phyloP scores from a whole-genome alignment of 2,888 invertebrate species.

The Cremastinae sp. region DNA sequence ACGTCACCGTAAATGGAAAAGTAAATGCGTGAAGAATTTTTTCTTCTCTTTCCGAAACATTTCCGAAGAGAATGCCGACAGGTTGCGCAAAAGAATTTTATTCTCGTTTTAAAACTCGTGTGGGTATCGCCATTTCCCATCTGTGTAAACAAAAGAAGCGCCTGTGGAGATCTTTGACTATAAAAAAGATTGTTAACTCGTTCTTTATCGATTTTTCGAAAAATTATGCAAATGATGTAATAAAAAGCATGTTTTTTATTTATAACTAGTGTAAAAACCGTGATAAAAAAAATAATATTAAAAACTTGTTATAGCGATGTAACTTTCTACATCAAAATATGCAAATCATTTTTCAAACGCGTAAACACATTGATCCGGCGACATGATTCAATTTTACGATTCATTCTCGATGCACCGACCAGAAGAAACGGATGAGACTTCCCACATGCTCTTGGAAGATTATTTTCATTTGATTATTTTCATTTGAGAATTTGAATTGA shows the following conservation, averaged over 20 bases:
- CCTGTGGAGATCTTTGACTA: slow-evolving; percentile 18
- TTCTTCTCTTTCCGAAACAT: slow-evolving; percentile 1
- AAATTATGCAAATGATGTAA: too few relatives aligned
- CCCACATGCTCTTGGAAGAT: slow-evolving; percentile 60
- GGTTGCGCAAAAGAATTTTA: slow-evolving; percentile 35
- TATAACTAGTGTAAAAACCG: too few relatives aligned
- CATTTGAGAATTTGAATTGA: slow-evolving; percentile 36
- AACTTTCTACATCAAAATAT: not conserved
- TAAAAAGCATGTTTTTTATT: too few relatives aligned
- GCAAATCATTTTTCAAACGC: not conserved
- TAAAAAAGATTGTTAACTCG: too few relatives aligned
- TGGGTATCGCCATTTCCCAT: slow-evolving; percentile 36
- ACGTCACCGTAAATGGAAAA: slow-evolving; percentile 16
- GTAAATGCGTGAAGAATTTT: slow-evolving; percentile 27
- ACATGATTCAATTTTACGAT: slow-evolving; percentile 6
- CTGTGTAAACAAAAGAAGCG: slow-evolving; percentile 41
- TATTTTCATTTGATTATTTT: slow-evolving; percentile 64
- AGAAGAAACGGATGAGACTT: slow-evolving; percentile 57
- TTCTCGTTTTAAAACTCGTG: slow-evolving; percentile 26
- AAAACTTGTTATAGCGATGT: not conserved
- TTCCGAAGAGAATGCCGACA: not conserved
- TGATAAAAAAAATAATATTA: too few relatives aligned
- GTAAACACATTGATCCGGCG: slow-evolving; percentile 22
- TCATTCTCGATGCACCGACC: slow-evolving; percentile 38
- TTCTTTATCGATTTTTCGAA: too few relatives aligned